Evolutionary conservation across 35 echinoderm and acorn worm genomes (phyloP).

Genomic region (Anneissia japonica): DNA sequence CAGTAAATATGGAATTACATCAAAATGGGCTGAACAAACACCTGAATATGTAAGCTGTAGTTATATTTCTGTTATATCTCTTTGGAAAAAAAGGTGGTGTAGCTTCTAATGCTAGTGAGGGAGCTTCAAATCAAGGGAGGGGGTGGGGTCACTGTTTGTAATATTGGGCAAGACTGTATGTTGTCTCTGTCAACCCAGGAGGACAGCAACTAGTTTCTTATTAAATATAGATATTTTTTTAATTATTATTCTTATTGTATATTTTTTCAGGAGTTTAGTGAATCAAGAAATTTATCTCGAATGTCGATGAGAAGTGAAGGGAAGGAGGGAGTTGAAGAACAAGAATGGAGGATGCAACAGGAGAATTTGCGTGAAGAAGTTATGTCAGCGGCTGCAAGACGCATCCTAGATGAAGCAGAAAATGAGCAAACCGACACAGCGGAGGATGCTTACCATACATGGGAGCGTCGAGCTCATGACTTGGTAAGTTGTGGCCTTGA

Average conservation of each 20-base stretch:
- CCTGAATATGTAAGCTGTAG: not conserved
- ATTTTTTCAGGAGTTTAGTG: too few species aligned
- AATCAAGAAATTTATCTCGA: not conserved
- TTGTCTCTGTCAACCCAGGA: too few species aligned
- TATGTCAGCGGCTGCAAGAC: conserved; percentile 77
- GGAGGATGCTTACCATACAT: conserved; percentile 41
- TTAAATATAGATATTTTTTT: too few species aligned
- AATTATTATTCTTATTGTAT: too few species aligned
- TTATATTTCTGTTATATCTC: too few species aligned
- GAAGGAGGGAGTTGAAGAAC: not conserved
- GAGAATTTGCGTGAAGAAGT: not conserved
- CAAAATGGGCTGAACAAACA: not conserved
- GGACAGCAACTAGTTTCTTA: too few species aligned
- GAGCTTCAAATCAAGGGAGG: too few species aligned
- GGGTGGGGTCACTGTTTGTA: too few species aligned
- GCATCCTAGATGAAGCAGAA: conserved; percentile 63
- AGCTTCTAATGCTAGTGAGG: too few species aligned
- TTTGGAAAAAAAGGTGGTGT: too few species aligned
- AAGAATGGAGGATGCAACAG: not conserved
- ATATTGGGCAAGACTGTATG: too few species aligned
- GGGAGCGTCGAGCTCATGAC: conserved; percentile 75
- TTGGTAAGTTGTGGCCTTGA: conserved; percentile 35
- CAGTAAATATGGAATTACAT: conserved; percentile 53
- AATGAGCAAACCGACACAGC: not conserved
- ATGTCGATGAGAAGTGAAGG: not conserved